phyloP scores from a whole-genome alignment of 2,113 vertebrate species.

The Procavia capensis region DNA sequence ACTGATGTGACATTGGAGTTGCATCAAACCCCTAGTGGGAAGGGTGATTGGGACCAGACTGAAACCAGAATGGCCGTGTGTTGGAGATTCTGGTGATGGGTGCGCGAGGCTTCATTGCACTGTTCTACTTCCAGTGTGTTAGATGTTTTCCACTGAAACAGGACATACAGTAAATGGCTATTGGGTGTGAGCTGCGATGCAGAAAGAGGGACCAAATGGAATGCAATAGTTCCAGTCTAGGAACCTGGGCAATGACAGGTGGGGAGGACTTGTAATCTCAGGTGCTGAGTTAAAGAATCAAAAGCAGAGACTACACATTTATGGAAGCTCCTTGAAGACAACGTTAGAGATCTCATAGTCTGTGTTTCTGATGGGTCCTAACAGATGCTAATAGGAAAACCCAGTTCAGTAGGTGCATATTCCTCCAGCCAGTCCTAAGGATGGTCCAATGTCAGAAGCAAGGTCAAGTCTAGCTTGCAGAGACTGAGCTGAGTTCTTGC shows the following conservation, averaged over 20 bases:
- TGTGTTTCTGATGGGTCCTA: not conserved
- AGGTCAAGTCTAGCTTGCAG: not conserved
- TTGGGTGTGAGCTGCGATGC: not conserved
- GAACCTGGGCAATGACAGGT: not conserved
- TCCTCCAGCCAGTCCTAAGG: not conserved
- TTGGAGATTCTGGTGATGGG: not conserved
- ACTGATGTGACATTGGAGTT: accelerated
- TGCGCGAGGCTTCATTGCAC: accelerated
- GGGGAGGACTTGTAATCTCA: not conserved
- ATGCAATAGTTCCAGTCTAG: not conserved
- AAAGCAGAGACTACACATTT: not conserved
- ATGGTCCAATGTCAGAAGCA: not conserved
- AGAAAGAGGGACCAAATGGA: not conserved
- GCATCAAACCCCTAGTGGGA: not conserved
- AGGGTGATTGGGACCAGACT: not conserved
- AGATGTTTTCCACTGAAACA: not conserved
- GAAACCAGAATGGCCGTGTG: not conserved
- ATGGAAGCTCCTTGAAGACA: not conserved
- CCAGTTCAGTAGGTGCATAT: not conserved
- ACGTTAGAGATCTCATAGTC: accelerated
- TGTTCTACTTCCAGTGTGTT: not conserved
- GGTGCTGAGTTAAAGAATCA: accelerated
- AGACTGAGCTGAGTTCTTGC: not conserved
- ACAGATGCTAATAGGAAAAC: not conserved
- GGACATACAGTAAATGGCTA: not conserved